phyloP scores from a whole-genome alignment of 2,888 invertebrate genomes.

The Parthenolecanium corni region DNA sequence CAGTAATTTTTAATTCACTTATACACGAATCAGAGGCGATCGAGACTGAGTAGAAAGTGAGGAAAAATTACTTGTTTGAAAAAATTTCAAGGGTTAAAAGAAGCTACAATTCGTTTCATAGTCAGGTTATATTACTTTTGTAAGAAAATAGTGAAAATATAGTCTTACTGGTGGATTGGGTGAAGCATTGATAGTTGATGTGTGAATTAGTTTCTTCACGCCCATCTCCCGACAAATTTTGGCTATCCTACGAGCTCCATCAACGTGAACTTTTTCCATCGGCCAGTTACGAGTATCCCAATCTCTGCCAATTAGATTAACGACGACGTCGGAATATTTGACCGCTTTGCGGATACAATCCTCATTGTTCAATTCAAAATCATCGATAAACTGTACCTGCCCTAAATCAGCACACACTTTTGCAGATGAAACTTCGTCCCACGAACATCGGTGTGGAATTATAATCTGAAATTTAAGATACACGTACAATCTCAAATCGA shows the following conservation, averaged over 20 bases:
- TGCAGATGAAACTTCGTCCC: conserved; percentile 61
- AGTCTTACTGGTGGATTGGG: conserved; percentile 27
- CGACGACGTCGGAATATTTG: conserved; percentile 91
- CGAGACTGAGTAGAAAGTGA: too few species aligned
- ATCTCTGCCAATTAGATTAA: conserved; percentile 85
- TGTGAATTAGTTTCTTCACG: conserved; percentile 81
- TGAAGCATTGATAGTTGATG: conserved; percentile 74
- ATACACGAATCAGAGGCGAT: too few species aligned
- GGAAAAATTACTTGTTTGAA: too few species aligned
- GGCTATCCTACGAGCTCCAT: conserved; percentile 73
- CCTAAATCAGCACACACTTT: conserved; percentile 85
- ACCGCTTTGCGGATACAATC: conserved; percentile 71
- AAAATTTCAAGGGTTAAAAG: too few species aligned
- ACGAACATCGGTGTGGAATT: conserved; percentile 81
- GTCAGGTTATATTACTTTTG: too few species aligned
- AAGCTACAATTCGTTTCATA: too few species aligned
- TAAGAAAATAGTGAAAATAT: not conserved
- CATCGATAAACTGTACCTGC: conserved; percentile 73
- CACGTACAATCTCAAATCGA: not conserved
- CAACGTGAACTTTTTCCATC: conserved; percentile 75
- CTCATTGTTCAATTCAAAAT: conserved; percentile 72
- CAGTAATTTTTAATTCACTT: too few species aligned
- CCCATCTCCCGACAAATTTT: conserved; percentile 61
- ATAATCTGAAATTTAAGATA: conserved; percentile 56
- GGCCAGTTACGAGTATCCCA: conserved; percentile 85